Evolutionary conservation across 2,888 invertebrate species (phyloP).

Genomic region (Melanargia galathea): DNA sequence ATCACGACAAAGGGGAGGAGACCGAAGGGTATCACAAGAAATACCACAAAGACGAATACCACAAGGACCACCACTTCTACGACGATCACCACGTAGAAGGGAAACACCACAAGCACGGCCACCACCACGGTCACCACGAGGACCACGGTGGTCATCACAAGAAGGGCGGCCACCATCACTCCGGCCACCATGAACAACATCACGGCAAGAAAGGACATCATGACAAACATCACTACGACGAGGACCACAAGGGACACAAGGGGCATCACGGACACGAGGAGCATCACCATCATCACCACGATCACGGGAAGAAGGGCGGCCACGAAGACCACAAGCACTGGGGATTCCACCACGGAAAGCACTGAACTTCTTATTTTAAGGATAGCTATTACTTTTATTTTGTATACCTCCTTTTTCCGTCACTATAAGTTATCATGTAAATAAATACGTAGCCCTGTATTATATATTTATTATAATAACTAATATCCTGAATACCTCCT

Average conservation of each 20-base stretch:
- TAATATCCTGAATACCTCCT: slow-evolving; percentile 1
- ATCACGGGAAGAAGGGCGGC: slow-evolving; percentile 90
- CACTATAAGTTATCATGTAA: slow-evolving; percentile 53
- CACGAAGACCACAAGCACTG: slow-evolving; percentile 89
- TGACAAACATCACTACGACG: slow-evolving; percentile 91
- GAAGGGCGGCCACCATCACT: slow-evolving; percentile 90
- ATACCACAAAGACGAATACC: slow-evolving; percentile 92
- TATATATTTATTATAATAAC: slow-evolving; percentile 16
- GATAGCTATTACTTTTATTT: slow-evolving; percentile 55
- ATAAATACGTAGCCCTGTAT: slow-evolving; percentile 53
- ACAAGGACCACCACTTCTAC: slow-evolving; percentile 94
- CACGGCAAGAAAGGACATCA: slow-evolving; percentile 91
- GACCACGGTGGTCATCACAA: slow-evolving; percentile 90
- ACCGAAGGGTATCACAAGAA: slow-evolving; percentile 93
- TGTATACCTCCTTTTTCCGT: slow-evolving; percentile 60
- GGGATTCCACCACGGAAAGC: slow-evolving; percentile 85
- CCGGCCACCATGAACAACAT: slow-evolving; percentile 88
- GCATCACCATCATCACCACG: slow-evolving; percentile 88
- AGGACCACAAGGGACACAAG: slow-evolving; percentile 90
- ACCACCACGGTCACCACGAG: slow-evolving; percentile 89
- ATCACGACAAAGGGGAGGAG: slow-evolving; percentile 92
- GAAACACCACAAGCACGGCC: slow-evolving; percentile 90
- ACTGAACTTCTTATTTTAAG: slow-evolving; percentile 61
- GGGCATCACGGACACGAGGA: slow-evolving; percentile 89
- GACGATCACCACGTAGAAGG: slow-evolving; percentile 93